Percentiles rank a stretch among this genome's conserved stretches.
These are phyloP conservation scores for Hydrozoanthus tunicans DNA, from an alignment of 64 coral and sea anemone genomes.

Conservation along the genomic window DNA sequence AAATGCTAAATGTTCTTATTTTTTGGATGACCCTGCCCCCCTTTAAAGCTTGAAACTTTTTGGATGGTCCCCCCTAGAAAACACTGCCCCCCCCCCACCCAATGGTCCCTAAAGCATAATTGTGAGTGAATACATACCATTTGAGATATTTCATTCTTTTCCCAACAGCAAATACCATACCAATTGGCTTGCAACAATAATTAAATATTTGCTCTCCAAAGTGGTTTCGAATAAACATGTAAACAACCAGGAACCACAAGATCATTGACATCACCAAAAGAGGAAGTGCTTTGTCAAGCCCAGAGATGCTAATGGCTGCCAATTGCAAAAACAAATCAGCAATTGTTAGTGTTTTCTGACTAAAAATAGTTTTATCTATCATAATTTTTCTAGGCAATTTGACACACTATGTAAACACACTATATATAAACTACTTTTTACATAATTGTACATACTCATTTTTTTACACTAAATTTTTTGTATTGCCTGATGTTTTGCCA, in stretches of 20 bases:
- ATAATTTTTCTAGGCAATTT: too few species aligned
- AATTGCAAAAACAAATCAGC: background rate
- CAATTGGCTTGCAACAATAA: constrained; percentile 8
- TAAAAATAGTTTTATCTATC: background rate
- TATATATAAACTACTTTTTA: too few species aligned
- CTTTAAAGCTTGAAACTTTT: too few species aligned
- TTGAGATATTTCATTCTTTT: constrained; percentile 43
- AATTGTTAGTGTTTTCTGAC: background rate
- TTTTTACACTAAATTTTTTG: too few species aligned
- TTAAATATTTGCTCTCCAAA: constrained; percentile 41
- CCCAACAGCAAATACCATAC: constrained; percentile 10
- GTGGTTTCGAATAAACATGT: constrained; percentile 44
- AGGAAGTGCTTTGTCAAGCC: constrained; percentile 45
- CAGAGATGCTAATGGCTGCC: constrained; percentile 44
- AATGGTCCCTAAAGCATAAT: background rate
- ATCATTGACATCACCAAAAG: constrained; percentile 39
- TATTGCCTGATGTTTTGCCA: too few species aligned
- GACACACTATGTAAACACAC: too few species aligned
- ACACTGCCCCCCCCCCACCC: too few species aligned
- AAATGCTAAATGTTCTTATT: too few species aligned
- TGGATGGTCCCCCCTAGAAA: too few species aligned
- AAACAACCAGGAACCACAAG: constrained; percentile 33
- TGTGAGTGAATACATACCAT: constrained; percentile 8
- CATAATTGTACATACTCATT: too few species aligned
- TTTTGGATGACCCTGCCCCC: too few species aligned